Base-by-base conservation (phyloP, 2,888 invertebrate species). In the Griposia aprilina region DNA sequence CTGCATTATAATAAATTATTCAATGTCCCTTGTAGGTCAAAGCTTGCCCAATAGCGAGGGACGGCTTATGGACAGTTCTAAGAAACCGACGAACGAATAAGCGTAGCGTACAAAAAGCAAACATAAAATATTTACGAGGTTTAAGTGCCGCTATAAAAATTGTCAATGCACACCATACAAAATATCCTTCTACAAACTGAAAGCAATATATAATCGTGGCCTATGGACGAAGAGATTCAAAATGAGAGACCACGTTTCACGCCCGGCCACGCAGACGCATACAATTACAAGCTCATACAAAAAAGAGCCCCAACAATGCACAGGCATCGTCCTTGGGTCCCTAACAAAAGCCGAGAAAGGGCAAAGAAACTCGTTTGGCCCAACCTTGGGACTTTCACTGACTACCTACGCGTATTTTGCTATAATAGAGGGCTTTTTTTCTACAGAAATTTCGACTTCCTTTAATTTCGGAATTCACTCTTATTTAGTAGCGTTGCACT, bases 311-410 rank as follows among this genome's bases (percentile, higher is more conserved):
- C 91, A 94, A 96, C 96, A 96, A 96, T 96, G 95, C 90, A 81
- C 94, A 92, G 92, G 90, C 90, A 87, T 93, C 96, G 96, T 97
- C 96, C 97, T 97, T 96, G 96, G 91, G 91, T 92, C 93, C 95
- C 95, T 92, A 95, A 96, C 95, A 96, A 96, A 96, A 96, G 95
- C 95, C 92, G 94, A 96, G 96, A 96, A 96, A 96, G 96, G 96
- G 96, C 96, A 96, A 94, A 94, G 94, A 94, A 96, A 96, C 96
- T 95, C 93, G 96, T 97, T 96, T 95, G 89, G 90, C 85, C 90
- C 93, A 96, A 94, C 95, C 95, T 96, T 94, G 95, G 92, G 93
- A 96, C 97, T 97, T 97, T 97, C 97, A 96, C 96, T 97, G 93
- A 91, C 94, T 96, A 94, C 94, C 95, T 95, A 95, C 94, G 93